These are phyloP conservation scores for Campaea margaritaria DNA, from an alignment of 2,888 invertebrate species.

Conservation along the genomic window DNA sequence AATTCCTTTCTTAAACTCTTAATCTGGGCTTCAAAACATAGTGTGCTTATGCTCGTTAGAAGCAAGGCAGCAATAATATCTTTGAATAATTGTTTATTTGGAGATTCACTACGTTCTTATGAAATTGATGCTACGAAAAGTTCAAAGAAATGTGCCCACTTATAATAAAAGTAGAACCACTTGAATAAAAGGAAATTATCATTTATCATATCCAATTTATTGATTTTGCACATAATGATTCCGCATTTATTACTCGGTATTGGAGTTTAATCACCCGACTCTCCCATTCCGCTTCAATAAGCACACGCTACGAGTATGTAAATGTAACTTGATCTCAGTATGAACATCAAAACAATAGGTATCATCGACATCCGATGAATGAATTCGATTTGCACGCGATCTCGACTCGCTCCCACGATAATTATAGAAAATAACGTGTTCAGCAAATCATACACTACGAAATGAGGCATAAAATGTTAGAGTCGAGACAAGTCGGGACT, in stretches of 20 bases:
- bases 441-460: constrained; percentile 80
- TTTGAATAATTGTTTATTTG: constrained; percentile 35
- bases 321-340: constrained; percentile 34
- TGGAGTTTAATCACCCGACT: constrained; percentile 7
- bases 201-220: not conserved
- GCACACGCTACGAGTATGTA: constrained; percentile 4
- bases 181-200: not conserved
- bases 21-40: constrained; percentile 39
- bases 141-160: constrained; percentile 8
- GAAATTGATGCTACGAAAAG: not conserved
- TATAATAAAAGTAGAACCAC: not conserved
- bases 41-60: constrained; percentile 33
- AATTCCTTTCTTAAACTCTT: constrained; percentile 55
- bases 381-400: constrained; percentile 66
- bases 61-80: constrained; percentile 39
- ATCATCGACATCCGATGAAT: constrained; percentile 57
- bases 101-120: constrained; percentile 17
- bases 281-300: not conserved
- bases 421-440: constrained; percentile 76
- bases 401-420: constrained; percentile 73
- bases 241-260: not conserved
- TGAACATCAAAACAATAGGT: constrained; percentile 51
- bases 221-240: constrained; percentile 1
- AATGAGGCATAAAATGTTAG: constrained; percentile 82
- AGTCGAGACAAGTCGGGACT: constrained; percentile 51